Evolutionary conservation across 2,888 invertebrate species (phyloP), one percentile per base, ranked within the genome.

Genomic region (Melanostoma mellinum): DNA sequence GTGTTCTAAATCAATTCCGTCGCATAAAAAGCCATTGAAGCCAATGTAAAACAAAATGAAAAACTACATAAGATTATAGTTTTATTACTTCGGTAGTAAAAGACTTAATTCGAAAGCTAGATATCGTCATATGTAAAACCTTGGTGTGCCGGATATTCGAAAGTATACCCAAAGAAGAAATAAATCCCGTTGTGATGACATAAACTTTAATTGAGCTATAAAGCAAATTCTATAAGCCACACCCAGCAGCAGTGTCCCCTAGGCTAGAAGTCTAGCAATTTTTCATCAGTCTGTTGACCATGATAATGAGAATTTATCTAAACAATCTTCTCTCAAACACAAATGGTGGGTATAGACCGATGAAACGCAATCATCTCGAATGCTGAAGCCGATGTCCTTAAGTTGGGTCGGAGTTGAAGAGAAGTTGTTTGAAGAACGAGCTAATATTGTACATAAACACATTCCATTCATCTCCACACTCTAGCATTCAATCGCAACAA

Each of bases 301-400:
- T 60, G 67, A 76, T 81, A 77, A 81, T 81, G 72, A 81, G 72
- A 67, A 77, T 67, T 77, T 68, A 81, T 61, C 36, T 76, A 81
- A 77, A 72, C 74, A 78, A 33, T 60, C 52, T 8, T 42, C 42
- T 65, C 2, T 4, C 32, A 52, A 2, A 30, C 6, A 56, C 0
- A 55, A 44, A 58, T 35, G 20, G 20, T 20, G 0, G 20, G 20
- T 20, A 20, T 61, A 46, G 33, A 46, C 8, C 38, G 35, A 50
- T 58, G 53, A 53, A 61, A 48, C 38, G 73, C 63, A 80, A 69
- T 63, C 61, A 75, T 65, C 35, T 40, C n/a, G 38, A 56, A 63
- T 44, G 58, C 53, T 42, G 60, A 71, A 56, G 71, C 42, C 60
- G 53, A 72, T 81, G 67, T 72, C 72, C 72, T 44, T 50, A 42